Conservation (phyloP, 2,797 vertebrate genomes). For the Poecilia wingei region DNA sequence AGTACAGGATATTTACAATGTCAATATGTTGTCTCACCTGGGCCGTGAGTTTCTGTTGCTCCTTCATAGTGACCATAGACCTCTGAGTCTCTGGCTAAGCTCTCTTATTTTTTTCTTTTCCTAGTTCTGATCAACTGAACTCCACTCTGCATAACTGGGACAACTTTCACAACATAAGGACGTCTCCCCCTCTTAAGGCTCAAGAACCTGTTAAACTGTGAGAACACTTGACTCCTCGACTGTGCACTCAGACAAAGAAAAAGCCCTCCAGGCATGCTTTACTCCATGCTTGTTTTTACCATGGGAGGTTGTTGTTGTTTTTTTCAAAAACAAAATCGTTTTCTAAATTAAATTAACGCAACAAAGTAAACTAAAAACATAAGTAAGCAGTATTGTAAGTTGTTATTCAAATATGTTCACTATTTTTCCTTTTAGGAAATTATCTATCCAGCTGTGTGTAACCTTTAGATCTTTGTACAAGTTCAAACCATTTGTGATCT, state of each 20-base stretch:
- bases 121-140: slow-evolving; percentile 2
- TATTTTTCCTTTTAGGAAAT: background rate
- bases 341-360: background rate
- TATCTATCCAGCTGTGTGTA: slow-evolving; percentile 11
- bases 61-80: background rate
- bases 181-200: slow-evolving; percentile 79
- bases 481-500: slow-evolving; percentile 19
- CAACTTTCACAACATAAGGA: slow-evolving; percentile 58
- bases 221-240: slow-evolving; percentile 74
- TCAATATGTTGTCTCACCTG: background rate
- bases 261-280: slow-evolving; percentile 1
- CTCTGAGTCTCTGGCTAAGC: background rate
- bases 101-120: slow-evolving; percentile 12
- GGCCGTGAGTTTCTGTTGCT: background rate
- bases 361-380: background rate
- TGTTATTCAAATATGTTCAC: background rate
- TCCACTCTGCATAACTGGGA: slow-evolving; percentile 68
- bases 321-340: background rate
- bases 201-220: slow-evolving; percentile 78
- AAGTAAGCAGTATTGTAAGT: background rate
- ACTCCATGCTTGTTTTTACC: background rate
- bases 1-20: background rate
- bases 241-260: slow-evolving; percentile 44
- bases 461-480: slow-evolving; percentile 32
- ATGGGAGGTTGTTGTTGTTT: background rate